Percentiles rank a stretch among this genome's conserved stretches.
Evolutionary conservation across 2,113 vertebrate species (phyloP).

Genomic region (Ailurus styani): DNA sequence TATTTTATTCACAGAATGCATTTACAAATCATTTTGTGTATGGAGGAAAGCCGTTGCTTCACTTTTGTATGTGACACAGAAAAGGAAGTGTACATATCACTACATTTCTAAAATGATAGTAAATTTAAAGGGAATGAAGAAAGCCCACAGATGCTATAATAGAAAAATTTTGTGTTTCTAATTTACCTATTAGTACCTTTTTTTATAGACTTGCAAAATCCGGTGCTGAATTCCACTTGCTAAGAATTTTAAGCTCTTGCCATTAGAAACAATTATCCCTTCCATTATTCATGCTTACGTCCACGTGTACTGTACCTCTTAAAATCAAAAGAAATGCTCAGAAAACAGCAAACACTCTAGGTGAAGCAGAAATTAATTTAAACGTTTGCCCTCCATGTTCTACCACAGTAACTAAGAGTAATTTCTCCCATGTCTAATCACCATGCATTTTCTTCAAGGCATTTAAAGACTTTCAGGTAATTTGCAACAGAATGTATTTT

Average conservation of each 20-base stretch:
- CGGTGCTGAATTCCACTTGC: constrained; percentile 24
- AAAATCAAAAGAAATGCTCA: constrained; percentile 44
- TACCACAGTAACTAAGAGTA: not conserved
- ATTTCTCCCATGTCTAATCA: constrained; percentile 28
- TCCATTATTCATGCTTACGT: constrained; percentile 17
- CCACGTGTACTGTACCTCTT: not conserved
- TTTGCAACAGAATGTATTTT: constrained; percentile 38
- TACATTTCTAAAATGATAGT: constrained; percentile 45
- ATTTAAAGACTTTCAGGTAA: constrained; percentile 35
- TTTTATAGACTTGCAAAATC: constrained; percentile 50
- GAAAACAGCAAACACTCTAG: constrained; percentile 43
- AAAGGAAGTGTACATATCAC: constrained; percentile 41
- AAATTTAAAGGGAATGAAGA: constrained; percentile 62
- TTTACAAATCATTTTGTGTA: constrained; percentile 72
- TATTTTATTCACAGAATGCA: constrained; percentile 75
- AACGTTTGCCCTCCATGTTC: constrained; percentile 30
- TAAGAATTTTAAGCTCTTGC: constrained; percentile 53
- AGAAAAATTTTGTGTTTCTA: constrained; percentile 55
- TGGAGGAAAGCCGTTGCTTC: constrained; percentile 42
- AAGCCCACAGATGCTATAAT: constrained; percentile 46
- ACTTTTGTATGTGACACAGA: constrained; percentile 46
- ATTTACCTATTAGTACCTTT: constrained; percentile 61
- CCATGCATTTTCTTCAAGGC: constrained; percentile 16
- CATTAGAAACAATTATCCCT: constrained; percentile 47
- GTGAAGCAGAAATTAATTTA: constrained; percentile 50